Evolutionary conservation across 1,140 invertebrate genomes (phyloP), one percentile per base, ranked within the genome.

Genomic region (Melitaea cinxia): DNA sequence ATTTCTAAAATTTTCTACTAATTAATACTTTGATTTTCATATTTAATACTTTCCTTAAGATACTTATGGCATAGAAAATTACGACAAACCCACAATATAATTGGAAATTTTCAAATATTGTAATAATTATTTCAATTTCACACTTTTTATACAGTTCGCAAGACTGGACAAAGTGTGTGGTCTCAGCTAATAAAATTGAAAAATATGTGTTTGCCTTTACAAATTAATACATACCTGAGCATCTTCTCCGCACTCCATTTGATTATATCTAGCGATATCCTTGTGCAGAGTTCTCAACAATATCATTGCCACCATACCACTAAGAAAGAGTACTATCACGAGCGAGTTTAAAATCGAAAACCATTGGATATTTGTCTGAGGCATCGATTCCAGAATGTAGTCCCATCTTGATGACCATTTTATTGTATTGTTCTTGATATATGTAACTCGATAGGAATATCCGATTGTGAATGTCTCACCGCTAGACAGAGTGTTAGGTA

Each of bases 371-470:
- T 99, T 99, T 0, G 98, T 98, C 79, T 99, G 97, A 0, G 97
- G 98, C 95, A 99, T 98, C 1, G 98, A 99, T 88, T 99, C 97
- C 47, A 99, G 91, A 69, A 99, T 99, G 83, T 99, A 99, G 92
- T 99, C 99, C 99, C 99, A 99, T 77, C 99, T 93, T 0, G 98
- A 99, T 0, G 98, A 99, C 99, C 99, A 99, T 91, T 99, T 99
- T 1, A 98, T 96, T 1, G 94, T 93, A 77, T 97, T 94, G 82
- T 98, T 95, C 85, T 93, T 92, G 28, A 93, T 91, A 91, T 97
- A 99, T 35, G 88, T 94, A 0, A 99, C 94, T 15, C 95, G 95
- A 88, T 99, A 99, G 0, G 97, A 95, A 85, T 99, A 99, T 0
- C 92, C 93, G 23, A 99, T 94, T 12, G 91, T 88, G 17, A 98